Conservation (phyloP, 2,797 vertebrate genomes). For the Amblyopsis hoosieri region DNA sequence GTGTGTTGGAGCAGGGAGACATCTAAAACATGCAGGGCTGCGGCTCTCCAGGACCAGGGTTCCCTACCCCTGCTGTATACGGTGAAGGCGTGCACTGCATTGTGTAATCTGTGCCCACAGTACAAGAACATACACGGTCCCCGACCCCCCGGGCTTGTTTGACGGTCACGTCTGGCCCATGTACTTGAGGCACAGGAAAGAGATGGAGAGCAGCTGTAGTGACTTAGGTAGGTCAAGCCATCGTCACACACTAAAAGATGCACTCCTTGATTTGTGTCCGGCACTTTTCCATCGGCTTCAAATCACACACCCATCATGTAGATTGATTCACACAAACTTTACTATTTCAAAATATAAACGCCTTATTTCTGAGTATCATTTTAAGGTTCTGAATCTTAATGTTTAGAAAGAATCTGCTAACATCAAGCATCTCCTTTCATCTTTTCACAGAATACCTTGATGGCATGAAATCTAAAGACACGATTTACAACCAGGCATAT, state of each 20-base stretch:
- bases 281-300: no score
- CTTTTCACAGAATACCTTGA: slow-evolving; percentile 83
- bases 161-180: slow-evolving; percentile 97
- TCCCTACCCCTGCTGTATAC: no score
- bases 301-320: no score
- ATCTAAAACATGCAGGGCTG: no score
- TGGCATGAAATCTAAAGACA: slow-evolving; percentile 81
- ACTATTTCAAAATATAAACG: no score
- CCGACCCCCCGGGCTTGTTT: slow-evolving; percentile 90
- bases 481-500: slow-evolving; percentile 81
- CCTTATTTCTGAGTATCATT: no score
- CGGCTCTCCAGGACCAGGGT: no score
- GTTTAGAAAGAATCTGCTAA: not conserved
- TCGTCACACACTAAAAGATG: no score
- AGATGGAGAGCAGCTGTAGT: slow-evolving; percentile 83
- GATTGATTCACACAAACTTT: no score
- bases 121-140: slow-evolving; percentile 85
- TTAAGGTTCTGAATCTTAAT: no score
- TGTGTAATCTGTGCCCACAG: slow-evolving; percentile 62
- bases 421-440: slow-evolving; percentile 2
- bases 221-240: slow-evolving; percentile 78
- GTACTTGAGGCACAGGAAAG: slow-evolving; percentile 88
- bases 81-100: not conserved
- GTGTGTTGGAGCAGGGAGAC: no score
- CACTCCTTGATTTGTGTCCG: no score